Base-by-base conservation (phyloP, 2,113 vertebrate genomes). In the Strix uralensis region DNA sequence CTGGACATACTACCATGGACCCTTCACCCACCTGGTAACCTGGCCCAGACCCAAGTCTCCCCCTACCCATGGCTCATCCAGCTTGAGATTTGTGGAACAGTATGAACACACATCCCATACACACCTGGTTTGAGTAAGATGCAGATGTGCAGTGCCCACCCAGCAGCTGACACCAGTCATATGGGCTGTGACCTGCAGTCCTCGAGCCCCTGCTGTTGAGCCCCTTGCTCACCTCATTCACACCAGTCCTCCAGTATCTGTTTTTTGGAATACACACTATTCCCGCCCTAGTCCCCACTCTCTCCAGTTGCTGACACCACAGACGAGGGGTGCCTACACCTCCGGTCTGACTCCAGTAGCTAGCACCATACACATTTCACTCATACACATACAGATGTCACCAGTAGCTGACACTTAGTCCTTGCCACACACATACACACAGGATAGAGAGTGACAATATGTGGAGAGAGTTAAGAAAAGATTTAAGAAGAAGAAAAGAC, bases 181-280 rank as follows among this genome's bases (percentile, higher is more conserved):
- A 21, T 25, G 5, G 40, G 13, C 26, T 51, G 7, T 59, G 38
- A 62, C 20, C 17, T 3, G 0, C 2, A 0, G 32, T 25, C 13
- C 40, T 74, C 17, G 11, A 67, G 20, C 4, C 3, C 11, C 15
- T 1, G 1, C 3, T 20, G 10, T 19, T 30, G 29, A 42, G 13
- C 8, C 17, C 11, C 46, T 74, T 1, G 0, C 6, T 55, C 14
- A 47, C 11, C n/a, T 49, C 30, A 49, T 7, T 49, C 20, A n/a
- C 15, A 42, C 5, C 10, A 29, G 25, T 59, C 25, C 36, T 10
- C 5, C 6, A 59, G 36, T 20, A 77, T 12, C n/a, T 51, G 11
- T 0, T 10, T 67, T 66, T 29, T n/a, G n/a, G 14, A 36, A 77
- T 5, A 19, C 9, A 58, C 5, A 8, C 8, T 19, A 6, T 51